These are phyloP conservation scores for Sparus aurata DNA, from an alignment of 2,797 vertebrate genomes.

Conservation along the genomic window DNA sequence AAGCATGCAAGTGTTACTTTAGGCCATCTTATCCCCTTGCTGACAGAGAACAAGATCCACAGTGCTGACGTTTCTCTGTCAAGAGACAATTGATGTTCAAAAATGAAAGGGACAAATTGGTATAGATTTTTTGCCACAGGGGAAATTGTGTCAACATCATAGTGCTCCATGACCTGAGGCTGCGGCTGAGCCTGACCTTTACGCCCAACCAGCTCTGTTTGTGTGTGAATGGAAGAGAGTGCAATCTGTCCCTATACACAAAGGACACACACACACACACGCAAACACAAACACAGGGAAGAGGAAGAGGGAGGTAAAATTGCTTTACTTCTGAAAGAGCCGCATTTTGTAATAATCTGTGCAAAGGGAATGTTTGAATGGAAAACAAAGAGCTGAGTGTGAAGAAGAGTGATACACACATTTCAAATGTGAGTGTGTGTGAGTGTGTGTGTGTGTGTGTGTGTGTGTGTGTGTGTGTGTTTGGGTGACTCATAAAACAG, in stretches of 20 bases:
- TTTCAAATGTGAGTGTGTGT: constrained; percentile 17
- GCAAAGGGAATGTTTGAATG: constrained; percentile 12
- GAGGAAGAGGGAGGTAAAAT: neutral
- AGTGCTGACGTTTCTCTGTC: constrained; percentile 26
- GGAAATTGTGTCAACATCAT: constrained; percentile 69
- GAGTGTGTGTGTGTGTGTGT: constrained; percentile 12
- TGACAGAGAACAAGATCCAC: constrained; percentile 3
- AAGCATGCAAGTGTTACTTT: neutral
- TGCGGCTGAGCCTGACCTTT: constrained; percentile 63
- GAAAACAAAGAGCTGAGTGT: constrained; percentile 11
- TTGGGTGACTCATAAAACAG: constrained; percentile 63
- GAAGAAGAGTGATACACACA: constrained; percentile 23
- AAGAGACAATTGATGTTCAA: constrained; percentile 40
- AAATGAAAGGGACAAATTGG: constrained; percentile 67
- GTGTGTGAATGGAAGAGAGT: constrained; percentile 21
- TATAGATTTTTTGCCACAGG: constrained; percentile 74
- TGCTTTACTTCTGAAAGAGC: constrained; percentile 3
- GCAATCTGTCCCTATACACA: neutral
- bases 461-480: constrained; percentile 43
- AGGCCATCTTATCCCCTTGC: constrained; percentile 4
- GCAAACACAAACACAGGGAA: neutral
- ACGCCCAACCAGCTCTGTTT: constrained; percentile 52
- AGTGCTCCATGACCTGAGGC: constrained; percentile 60
- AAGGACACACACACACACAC: neutral
- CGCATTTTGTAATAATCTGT: constrained; percentile 19